These are phyloP conservation scores for Halictus rubicundus DNA, from an alignment of 1,140 invertebrate species.

Conservation along the genomic window DNA sequence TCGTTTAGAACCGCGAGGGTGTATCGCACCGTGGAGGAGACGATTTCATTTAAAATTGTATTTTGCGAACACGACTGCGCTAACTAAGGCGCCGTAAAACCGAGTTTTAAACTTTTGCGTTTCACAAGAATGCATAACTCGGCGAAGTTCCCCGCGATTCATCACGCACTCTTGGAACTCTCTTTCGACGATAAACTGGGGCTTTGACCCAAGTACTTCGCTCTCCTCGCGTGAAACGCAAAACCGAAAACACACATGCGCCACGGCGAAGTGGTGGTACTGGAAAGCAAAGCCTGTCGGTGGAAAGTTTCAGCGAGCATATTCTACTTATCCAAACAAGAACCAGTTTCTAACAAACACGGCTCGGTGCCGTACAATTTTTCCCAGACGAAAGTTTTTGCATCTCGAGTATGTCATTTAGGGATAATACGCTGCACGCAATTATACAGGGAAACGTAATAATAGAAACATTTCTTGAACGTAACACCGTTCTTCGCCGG, in stretches of 20 bases:
- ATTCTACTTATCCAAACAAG: background rate
- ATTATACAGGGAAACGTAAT: background rate
- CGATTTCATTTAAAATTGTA: background rate
- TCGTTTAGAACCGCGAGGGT: too few species aligned
- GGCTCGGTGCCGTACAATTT: background rate
- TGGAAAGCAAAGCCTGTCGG: too few species aligned
- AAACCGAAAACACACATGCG: slow-evolving; percentile 26
- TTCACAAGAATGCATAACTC: slow-evolving; percentile 23
- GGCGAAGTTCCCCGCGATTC: slow-evolving; percentile 29
- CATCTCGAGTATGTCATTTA: background rate
- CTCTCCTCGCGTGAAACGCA: slow-evolving; percentile 1
- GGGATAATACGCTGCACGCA: background rate
- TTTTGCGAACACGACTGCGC: background rate
- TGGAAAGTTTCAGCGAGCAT: background rate
- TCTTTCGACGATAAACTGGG: slow-evolving; percentile 18
- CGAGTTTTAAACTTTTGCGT: slow-evolving; percentile 31
- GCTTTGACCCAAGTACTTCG: slow-evolving; percentile 16
- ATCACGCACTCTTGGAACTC: slow-evolving; percentile 14
- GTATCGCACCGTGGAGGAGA: background rate
- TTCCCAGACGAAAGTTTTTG: background rate
- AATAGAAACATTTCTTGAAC: too few species aligned
- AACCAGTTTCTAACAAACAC: background rate
- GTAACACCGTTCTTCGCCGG: too few species aligned
- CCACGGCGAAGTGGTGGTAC: background rate
- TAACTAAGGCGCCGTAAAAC: slow-evolving; percentile 32